Percentiles rank a stretch among this genome's conserved stretches.
phyloP scores from a whole-genome alignment of 2,797 vertebrate species.

The Chlorospingus semifuscus region DNA sequence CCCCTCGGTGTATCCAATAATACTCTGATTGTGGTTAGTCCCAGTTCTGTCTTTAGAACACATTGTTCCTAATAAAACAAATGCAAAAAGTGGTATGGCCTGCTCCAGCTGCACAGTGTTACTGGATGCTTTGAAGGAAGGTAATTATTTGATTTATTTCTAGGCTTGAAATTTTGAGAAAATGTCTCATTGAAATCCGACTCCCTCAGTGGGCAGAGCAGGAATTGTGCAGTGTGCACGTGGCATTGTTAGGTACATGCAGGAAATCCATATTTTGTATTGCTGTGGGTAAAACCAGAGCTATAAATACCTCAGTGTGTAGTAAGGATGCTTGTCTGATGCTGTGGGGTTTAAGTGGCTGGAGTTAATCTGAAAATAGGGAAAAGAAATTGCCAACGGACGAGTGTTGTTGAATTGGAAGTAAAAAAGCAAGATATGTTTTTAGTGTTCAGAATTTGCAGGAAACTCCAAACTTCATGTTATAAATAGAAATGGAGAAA shows the following conservation, averaged over 20 bases:
- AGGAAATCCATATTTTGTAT: not conserved
- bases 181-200: not conserved
- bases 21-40: not conserved
- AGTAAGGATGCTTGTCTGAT: not conserved
- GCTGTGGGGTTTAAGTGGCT: not conserved
- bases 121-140: not conserved
- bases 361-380: not conserved
- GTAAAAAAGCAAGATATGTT: not conserved
- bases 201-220: not conserved
- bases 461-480: not conserved
- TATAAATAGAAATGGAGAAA: not conserved
- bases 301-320: not conserved
- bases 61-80: not conserved
- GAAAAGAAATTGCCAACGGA: not conserved
- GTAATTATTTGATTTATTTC: not conserved
- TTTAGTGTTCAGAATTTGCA: not conserved
- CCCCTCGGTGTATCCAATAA: not conserved
- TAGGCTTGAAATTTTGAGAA: not conserved
- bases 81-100: not conserved
- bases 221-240: fast-evolving
- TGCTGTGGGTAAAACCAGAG: not conserved
- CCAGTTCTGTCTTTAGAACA: not conserved
- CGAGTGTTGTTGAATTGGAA: not conserved
- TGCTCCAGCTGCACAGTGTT: not conserved
- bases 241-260: not conserved